Base-by-base conservation (phyloP, 2,797 vertebrate species). In the Molossus alvarezi region DNA sequence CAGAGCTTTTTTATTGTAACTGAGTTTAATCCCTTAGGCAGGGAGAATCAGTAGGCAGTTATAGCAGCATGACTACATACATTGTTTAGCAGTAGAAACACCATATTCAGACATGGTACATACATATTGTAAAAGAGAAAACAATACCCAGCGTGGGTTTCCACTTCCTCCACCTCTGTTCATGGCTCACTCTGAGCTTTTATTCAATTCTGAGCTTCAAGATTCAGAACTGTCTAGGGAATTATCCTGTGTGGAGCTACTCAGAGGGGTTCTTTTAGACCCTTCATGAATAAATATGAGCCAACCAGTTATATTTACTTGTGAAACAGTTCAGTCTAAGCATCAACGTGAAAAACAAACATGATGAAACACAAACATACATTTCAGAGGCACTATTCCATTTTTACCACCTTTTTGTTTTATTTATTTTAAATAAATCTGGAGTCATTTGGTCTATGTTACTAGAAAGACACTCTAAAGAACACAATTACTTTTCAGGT, bases 371-470 rank as follows among this genome's bases (percentile, higher is more conserved):
- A 69, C 60, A 73, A 60, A 1, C 6, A 55, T 27, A 33, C 1
- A 10, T 53, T 73, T 73, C 60, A 73, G 27, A 71, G 25, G n/a
- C 10, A 62, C 17, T 11, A 10, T 60, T 60, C 87, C 6, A 0
- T 20, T n/a, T 79, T 71, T 48, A 17, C 41, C 41, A 58, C 25
- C 89, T 20, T 75, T 88, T 76, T 85, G 6, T n/a, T 88, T 88
- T 71, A 23, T 65, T 89, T 62, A 17, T 85, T 95, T 91, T 65
- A 95, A 80, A 57, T 53, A n/a, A 71, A 90, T 69, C 25, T 87
- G 12, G 18, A 90, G 12, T 27, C 48, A 71, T 72, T 80, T 62
- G 41, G 5, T 71, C 29, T 65, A n/a, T 37, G 41, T 55, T 48
- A 96, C n/a, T 27, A 85, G 8, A 65, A 71, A 82, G 27, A 48